Conservation (phyloP, 2,888 invertebrate genomes). For the Ramazzottius varieornatus region DNA sequence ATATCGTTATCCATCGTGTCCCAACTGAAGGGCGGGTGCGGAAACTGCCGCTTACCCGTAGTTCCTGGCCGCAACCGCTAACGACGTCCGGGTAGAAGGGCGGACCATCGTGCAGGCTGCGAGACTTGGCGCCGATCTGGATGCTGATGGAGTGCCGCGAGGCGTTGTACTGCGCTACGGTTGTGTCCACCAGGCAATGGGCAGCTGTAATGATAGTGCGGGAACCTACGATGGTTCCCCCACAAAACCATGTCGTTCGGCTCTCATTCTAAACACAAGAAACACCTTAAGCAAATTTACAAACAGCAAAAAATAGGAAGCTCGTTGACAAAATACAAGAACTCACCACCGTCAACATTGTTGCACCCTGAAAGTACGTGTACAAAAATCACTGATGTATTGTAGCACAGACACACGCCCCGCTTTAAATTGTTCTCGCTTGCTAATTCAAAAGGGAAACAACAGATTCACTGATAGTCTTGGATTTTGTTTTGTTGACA, state of each 20-base stretch:
- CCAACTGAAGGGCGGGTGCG: neutral
- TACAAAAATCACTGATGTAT: too few species aligned
- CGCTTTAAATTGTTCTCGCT: too few species aligned
- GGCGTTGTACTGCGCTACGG: neutral
- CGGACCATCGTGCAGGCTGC: neutral
- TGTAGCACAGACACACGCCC: too few species aligned
- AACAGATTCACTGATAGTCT: neutral
- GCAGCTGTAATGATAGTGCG: neutral
- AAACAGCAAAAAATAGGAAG: neutral
- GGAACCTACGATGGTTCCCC: neutral
- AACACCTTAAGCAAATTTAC: neutral
- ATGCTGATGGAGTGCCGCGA: neutral
- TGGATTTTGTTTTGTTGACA: neutral
- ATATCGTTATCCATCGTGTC: neutral
- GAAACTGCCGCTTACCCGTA: neutral
- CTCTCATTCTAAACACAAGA: too few species aligned
- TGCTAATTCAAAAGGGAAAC: too few species aligned
- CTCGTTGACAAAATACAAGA: neutral
- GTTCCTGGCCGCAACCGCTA: neutral
- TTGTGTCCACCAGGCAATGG: neutral
- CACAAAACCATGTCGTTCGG: too few species aligned
- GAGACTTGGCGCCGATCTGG: neutral
- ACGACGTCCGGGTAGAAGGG: neutral
- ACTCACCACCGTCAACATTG: neutral
- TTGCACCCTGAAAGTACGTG: too few species aligned